Evolutionary conservation across 2,888 invertebrate species (phyloP).

Genomic region (Pollenia angustigena): DNA sequence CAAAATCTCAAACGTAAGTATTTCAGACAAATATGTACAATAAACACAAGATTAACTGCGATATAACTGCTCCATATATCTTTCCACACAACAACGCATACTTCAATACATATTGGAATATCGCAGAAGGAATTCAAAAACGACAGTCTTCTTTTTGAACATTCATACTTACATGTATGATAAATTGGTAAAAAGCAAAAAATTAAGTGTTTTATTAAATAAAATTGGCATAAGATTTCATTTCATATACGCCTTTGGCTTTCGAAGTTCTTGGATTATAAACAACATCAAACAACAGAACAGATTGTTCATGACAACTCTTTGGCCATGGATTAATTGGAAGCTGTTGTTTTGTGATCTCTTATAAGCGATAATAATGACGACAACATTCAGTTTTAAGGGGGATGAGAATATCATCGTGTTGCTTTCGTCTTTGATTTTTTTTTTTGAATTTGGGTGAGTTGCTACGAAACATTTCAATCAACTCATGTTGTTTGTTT

Average conservation of each 20-base stretch:
- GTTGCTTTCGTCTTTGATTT: slow-evolving; percentile 13
- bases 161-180: slow-evolving; percentile 33
- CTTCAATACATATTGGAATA: slow-evolving; percentile 27
- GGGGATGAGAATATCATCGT: slow-evolving; percentile 48
- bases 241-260: slow-evolving; percentile 69
- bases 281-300: slow-evolving; percentile 61
- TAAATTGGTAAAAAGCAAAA: slow-evolving; percentile 53
- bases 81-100: not conserved
- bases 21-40: slow-evolving; percentile 74
- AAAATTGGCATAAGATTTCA: slow-evolving; percentile 70
- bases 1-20: slow-evolving; percentile 67
- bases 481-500: slow-evolving; percentile 72
- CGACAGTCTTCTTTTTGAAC: slow-evolving; percentile 2
- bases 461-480: slow-evolving; percentile 75
- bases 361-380: slow-evolving; percentile 72
- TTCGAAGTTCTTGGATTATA: slow-evolving; percentile 54
- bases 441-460: slow-evolving; percentile 25
- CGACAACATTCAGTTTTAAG: slow-evolving; percentile 46
- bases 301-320: slow-evolving; percentile 72
- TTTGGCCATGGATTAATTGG: slow-evolving; percentile 74
- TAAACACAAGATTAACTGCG: slow-evolving; percentile 72
- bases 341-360: slow-evolving; percentile 74
- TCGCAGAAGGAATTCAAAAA: slow-evolving; percentile 32
- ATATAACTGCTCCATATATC: slow-evolving; percentile 34
- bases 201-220: slow-evolving; percentile 71